phyloP scores from a whole-genome alignment of 2,888 invertebrate genomes.

The Augochlorella aurata region DNA sequence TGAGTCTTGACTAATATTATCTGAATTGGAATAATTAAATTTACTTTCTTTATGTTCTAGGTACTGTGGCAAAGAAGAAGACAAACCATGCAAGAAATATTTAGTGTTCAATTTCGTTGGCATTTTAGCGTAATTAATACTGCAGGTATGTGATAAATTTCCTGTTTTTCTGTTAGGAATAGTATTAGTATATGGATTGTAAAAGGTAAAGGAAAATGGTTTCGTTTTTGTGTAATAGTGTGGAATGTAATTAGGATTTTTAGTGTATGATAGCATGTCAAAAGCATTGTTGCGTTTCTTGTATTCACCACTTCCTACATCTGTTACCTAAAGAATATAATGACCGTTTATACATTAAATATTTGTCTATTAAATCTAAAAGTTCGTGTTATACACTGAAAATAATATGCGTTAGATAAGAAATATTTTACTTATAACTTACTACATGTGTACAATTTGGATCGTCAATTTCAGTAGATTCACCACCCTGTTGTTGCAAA shows the following conservation, averaged over 20 bases:
- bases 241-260: constrained; percentile 59
- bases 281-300: constrained; percentile 69
- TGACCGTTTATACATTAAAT: constrained; percentile 13
- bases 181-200: constrained; percentile 71
- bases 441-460: constrained; percentile 95
- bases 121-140: constrained; percentile 13
- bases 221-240: constrained; percentile 53
- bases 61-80: constrained; percentile 21
- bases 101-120: constrained; percentile 12
- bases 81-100: constrained; percentile 21
- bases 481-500: constrained; percentile 90
- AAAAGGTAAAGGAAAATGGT: constrained; percentile 70
- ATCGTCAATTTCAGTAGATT: constrained; percentile 89
- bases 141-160: constrained; percentile 12
- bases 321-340: constrained; percentile 72
- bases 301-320: constrained; percentile 71
- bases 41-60: constrained; percentile 28
- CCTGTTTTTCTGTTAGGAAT: constrained; percentile 50
- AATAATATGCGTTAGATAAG: constrained; percentile 1
- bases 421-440: constrained; percentile 82
- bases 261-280: constrained; percentile 63
- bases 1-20: constrained; percentile 72
- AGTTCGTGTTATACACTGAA: neutral
- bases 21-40: constrained; percentile 32
- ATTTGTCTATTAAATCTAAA: neutral